Conservation (phyloP, 2,888 invertebrate genomes). For the Diarsia mendica region DNA sequence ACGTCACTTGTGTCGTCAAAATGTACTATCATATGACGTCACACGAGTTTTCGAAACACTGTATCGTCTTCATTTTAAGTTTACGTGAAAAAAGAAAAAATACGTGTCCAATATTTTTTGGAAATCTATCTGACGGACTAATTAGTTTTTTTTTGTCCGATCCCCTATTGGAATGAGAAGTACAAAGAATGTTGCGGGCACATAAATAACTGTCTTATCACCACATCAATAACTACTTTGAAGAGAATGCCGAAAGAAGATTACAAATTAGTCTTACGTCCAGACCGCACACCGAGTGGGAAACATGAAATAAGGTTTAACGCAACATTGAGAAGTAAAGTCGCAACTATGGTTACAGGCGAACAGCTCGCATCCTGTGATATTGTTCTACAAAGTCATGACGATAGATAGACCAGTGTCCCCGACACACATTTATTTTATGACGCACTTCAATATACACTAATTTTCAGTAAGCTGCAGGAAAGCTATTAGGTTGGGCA, state of each 20-base stretch:
- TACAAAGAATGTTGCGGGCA: conserved; percentile 1
- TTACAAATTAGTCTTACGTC: background rate
- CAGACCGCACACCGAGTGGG: background rate
- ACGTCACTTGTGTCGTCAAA: too few species aligned
- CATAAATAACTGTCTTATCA: conserved; percentile 1
- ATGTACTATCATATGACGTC: too few species aligned
- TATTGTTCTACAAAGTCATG: background rate
- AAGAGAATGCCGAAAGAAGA: conserved; percentile 4
- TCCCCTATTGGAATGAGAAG: too few species aligned
- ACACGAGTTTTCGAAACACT: too few species aligned
- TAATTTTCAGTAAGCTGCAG: background rate
- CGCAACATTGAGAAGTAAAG: conserved; percentile 5
- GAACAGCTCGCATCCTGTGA: background rate
- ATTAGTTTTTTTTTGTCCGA: too few species aligned
- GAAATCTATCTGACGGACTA: too few species aligned
- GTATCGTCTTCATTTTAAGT: too few species aligned
- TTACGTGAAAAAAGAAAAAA: too few species aligned
- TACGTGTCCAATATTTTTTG: too few species aligned
- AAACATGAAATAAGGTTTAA: conserved; percentile 11
- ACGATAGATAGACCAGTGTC: background rate
- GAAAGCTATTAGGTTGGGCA: background rate
- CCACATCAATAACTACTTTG: background rate
- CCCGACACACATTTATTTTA: conserved; percentile 3
- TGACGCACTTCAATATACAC: background rate
- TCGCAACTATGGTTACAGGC: background rate